These are phyloP conservation scores for Condylostylus longicornis DNA, from an alignment of 1,140 invertebrate genomes.

Conservation along the genomic window DNA sequence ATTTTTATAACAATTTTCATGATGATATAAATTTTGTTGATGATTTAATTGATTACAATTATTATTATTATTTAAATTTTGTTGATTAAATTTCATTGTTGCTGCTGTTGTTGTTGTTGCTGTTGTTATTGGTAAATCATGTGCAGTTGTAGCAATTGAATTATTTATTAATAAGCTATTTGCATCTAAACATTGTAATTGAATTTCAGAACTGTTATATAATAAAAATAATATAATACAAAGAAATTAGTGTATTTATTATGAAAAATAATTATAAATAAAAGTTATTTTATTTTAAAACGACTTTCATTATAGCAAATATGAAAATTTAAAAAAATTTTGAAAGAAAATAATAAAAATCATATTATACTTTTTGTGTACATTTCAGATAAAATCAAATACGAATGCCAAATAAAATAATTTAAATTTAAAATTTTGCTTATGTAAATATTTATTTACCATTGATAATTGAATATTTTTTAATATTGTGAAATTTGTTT, in stretches of 20 bases:
- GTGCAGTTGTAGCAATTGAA: too few relatives aligned
- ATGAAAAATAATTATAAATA: too few relatives aligned
- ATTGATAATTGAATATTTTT: background rate
- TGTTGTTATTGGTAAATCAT: background rate
- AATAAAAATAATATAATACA: too few relatives aligned
- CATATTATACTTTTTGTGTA: background rate
- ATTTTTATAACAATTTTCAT: too few relatives aligned
- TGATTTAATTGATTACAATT: too few relatives aligned
- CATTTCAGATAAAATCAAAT: too few relatives aligned
- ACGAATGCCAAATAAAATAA: constrained; percentile 16
- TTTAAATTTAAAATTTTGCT: constrained; percentile 23
- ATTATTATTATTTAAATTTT: too few relatives aligned
- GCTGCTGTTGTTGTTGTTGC: constrained; percentile 10
- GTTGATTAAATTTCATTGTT: constrained; percentile 10
- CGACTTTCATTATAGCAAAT: too few relatives aligned
- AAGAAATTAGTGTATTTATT: too few relatives aligned
- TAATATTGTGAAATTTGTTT: background rate
- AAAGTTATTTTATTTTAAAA: too few relatives aligned
- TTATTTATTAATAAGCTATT: background rate
- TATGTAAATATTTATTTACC: constrained; percentile 16
- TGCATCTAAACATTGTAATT: constrained; percentile 1
- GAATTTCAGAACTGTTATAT: background rate
- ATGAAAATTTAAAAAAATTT: too few relatives aligned
- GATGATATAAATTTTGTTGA: too few relatives aligned
- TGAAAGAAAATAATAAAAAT: background rate